Evolutionary conservation across 2,888 invertebrate genomes (phyloP).

Genomic region (Julus scandinavius): DNA sequence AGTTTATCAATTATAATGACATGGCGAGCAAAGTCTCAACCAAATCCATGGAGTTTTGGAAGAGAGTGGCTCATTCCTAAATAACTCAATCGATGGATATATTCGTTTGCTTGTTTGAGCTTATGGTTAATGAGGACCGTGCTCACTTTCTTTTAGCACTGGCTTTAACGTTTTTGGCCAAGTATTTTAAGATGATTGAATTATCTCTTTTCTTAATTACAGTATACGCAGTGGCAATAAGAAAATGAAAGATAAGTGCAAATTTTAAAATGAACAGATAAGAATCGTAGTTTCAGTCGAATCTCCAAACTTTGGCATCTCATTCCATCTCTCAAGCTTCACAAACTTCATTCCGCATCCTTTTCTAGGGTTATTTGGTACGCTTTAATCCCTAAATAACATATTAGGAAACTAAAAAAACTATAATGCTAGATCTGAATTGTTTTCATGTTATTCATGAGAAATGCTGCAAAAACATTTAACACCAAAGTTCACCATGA

Average conservation of each 20-base stretch:
- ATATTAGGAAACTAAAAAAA: too few species aligned
- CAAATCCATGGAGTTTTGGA: neutral
- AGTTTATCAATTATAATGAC: neutral
- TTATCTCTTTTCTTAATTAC: neutral
- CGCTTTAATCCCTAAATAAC: too few species aligned
- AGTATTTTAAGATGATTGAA: neutral
- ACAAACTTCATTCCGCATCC: too few species aligned
- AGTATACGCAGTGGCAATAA: neutral
- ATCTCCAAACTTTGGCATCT: neutral
- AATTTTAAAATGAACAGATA: neutral
- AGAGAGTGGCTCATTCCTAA: neutral
- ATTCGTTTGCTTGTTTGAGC: neutral
- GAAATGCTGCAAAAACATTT: too few species aligned
- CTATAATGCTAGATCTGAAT: too few species aligned
- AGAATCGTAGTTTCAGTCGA: neutral
- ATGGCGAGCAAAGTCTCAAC: neutral
- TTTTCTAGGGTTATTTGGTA: too few species aligned
- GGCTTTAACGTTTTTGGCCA: neutral
- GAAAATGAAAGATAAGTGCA: neutral
- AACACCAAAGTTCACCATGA: too few species aligned
- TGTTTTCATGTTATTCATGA: too few species aligned
- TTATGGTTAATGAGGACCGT: neutral
- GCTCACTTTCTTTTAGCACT: neutral
- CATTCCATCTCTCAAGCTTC: too few species aligned
- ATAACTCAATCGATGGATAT: neutral